These are phyloP conservation scores for Pipistrellus kuhlii DNA, from an alignment of 2,797 vertebrate genomes.

Conservation along the genomic window DNA sequence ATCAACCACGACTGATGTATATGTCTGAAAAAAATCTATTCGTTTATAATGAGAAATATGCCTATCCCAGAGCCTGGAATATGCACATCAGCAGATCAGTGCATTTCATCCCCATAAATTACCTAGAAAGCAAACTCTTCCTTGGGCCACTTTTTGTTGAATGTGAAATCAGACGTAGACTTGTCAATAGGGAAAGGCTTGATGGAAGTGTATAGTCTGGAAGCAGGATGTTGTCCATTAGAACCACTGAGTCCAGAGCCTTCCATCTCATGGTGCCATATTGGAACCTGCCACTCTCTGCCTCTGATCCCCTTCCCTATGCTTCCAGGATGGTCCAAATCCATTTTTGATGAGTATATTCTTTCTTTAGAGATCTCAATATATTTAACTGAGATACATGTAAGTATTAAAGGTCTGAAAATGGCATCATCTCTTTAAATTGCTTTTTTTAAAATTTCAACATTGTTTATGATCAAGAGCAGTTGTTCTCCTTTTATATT, in stretches of 20 bases:
- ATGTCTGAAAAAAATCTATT: not conserved
- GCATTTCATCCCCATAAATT: not conserved
- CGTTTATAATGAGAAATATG: conserved; percentile 36
- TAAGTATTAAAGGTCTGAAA: not conserved
- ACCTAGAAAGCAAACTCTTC: not conserved
- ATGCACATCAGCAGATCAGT: not conserved
- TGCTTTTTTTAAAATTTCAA: not conserved
- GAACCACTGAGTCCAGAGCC: not conserved
- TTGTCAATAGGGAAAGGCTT: not conserved
- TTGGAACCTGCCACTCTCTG: not conserved
- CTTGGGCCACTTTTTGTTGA: not conserved
- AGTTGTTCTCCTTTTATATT: not conserved
- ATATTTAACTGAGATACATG: not conserved
- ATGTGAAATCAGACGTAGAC: not conserved
- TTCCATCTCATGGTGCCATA: not conserved
- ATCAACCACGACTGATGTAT: not conserved
- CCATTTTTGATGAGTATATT: not conserved
- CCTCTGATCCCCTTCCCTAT: not conserved
- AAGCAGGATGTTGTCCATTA: not conserved
- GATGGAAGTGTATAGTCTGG: too few relatives aligned
- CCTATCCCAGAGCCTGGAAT: not conserved
- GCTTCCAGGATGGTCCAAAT: not conserved
- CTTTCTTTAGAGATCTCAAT: not conserved
- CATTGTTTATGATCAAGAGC: not conserved
- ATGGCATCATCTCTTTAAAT: not conserved